phyloP scores from a whole-genome alignment of 2,888 invertebrate species.

The Papilio protenor region DNA sequence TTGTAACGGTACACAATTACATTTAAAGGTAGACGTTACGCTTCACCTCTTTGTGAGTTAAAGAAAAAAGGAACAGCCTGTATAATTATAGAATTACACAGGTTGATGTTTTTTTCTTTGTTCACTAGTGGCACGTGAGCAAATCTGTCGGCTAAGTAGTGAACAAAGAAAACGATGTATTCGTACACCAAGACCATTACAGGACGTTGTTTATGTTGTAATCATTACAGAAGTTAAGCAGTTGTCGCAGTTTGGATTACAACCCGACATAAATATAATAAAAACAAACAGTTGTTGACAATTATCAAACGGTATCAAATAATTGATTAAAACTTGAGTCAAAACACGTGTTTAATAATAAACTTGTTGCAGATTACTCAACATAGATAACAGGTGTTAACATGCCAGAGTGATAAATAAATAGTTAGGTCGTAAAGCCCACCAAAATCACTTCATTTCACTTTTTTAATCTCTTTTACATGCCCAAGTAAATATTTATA shows the following conservation, averaged over 20 bases:
- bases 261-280: not conserved
- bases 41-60: not conserved
- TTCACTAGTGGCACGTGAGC: conserved; percentile 18
- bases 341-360: not conserved
- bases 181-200: not conserved
- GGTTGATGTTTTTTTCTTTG: conserved; percentile 15
- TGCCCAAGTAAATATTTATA: conserved; percentile 70
- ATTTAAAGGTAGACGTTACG: not conserved
- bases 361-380: not conserved
- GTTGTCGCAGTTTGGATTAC: not conserved
- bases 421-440: conserved; percentile 2
- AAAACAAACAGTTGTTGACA: not conserved
- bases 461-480: conserved; percentile 46
- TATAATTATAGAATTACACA: conserved; percentile 3
- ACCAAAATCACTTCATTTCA: not conserved
- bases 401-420: not conserved
- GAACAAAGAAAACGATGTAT: conserved; percentile 3
- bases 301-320: not conserved
- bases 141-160: not conserved
- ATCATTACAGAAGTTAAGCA: not conserved
- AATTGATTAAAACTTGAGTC: not conserved
- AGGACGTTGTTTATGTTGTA: not conserved
- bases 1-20: conserved; percentile 38
- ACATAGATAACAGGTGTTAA: conserved; percentile 26
- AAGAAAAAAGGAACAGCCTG: conserved; percentile 5